Conservation (phyloP, 2,113 vertebrate genomes). For the Alethe diademata region DNA sequence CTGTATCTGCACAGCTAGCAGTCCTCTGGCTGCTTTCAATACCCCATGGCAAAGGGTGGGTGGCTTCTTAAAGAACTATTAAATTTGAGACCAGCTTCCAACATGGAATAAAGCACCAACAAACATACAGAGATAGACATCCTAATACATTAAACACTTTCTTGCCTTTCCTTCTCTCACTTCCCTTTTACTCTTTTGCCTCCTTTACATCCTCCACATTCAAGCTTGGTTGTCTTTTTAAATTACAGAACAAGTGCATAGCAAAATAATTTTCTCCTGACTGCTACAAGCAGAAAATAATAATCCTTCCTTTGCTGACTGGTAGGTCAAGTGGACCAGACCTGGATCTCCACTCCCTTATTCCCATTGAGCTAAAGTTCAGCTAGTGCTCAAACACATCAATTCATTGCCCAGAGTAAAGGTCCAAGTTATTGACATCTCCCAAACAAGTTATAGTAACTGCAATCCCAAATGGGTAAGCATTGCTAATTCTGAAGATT, state of each 20-base stretch:
- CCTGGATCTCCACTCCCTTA: rapidly evolving
- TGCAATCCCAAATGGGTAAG: rapidly evolving
- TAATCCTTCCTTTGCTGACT: neutral
- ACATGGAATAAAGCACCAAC: neutral
- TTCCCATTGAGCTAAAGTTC: neutral
- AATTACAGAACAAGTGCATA: neutral
- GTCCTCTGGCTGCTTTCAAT: neutral
- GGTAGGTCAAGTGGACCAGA: neutral
- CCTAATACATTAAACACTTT: neutral
- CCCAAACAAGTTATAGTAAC: neutral
- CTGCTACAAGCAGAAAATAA: neutral
- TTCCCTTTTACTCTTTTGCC: neutral
- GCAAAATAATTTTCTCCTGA: neutral
- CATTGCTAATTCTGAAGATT: neutral
- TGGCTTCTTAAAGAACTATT: neutral
- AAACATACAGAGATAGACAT: neutral
- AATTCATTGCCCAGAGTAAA: neutral
- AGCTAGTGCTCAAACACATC: neutral
- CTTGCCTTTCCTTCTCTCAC: neutral
- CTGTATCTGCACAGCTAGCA: neutral
- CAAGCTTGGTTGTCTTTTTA: neutral
- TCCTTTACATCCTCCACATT: neutral
- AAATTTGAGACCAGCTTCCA: neutral
- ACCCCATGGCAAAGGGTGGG: neutral
- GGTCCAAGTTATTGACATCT: neutral